phyloP scores from a whole-genome alignment of 2,888 invertebrate genomes.

The Girardia tigrina region DNA sequence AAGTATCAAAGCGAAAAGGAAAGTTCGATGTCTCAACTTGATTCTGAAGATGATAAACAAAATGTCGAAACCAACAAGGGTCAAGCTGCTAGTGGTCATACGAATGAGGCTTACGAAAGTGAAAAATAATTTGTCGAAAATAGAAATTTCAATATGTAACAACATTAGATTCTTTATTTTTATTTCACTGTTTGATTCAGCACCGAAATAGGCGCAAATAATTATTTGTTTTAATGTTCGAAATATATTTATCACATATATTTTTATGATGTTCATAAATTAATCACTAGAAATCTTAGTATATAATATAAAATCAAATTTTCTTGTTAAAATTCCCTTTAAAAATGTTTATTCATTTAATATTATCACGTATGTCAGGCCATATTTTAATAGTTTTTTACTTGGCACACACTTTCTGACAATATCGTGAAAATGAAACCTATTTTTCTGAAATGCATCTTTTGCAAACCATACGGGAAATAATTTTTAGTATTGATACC shows the following conservation, averaged over 20 bases:
- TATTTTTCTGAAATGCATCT: too few species aligned
- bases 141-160: not conserved
- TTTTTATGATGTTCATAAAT: too few species aligned
- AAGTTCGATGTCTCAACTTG: conserved; percentile 25
- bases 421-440: too few species aligned
- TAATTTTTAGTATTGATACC: too few species aligned
- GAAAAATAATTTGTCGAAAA: not conserved
- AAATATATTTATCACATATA: conserved; percentile 11
- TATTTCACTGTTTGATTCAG: not conserved
- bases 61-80: not conserved
- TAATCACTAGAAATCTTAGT: too few species aligned
- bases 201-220: not conserved
- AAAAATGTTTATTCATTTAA: not conserved
- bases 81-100: not conserved
- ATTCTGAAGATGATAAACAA: conserved; percentile 25
- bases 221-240: not conserved
- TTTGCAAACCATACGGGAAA: too few species aligned
- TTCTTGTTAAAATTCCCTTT: not conserved
- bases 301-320: not conserved
- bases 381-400: too few species aligned
- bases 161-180: not conserved
- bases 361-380: too few species aligned
- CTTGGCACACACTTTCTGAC: too few species aligned
- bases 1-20: conserved; percentile 27
- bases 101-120: conserved; percentile 13